phyloP scores from a whole-genome alignment of 2,113 vertebrate species.

The Cynoglossus semilaevis region DNA sequence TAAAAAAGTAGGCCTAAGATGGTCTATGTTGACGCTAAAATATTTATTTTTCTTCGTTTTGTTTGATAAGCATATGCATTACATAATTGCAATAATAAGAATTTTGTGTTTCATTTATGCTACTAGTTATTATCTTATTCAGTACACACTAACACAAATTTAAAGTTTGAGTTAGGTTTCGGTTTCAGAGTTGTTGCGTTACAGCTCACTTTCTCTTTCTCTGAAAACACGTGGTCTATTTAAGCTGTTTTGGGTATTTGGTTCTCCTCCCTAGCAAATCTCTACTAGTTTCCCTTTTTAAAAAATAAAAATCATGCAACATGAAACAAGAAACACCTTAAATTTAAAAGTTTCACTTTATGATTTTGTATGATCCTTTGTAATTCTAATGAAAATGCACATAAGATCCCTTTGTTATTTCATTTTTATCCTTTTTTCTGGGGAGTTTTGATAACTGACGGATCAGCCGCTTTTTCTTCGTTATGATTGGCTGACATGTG shows the following conservation, averaged over 20 bases:
- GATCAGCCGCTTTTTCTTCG: slow-evolving; percentile 16
- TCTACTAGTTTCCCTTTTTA: neutral
- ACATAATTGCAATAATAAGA: too few species aligned
- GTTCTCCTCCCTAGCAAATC: slow-evolving; percentile 2
- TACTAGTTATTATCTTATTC: neutral
- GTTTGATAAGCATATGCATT: too few species aligned
- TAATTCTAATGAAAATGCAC: neutral
- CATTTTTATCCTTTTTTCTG: neutral
- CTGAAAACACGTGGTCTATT: slow-evolving; percentile 66
- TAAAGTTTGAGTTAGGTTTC: slow-evolving; percentile 19
- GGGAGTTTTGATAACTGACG: fast-evolving
- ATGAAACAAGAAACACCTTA: neutral
- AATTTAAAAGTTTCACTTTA: neutral
- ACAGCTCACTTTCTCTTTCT: slow-evolving; percentile 54
- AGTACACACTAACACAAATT: neutral
- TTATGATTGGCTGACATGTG: slow-evolving; percentile 40
- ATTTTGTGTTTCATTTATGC: too few species aligned
- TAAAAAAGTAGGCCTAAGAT: too few species aligned
- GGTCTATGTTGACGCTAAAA: too few species aligned
- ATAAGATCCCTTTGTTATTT: neutral
- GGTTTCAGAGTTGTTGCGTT: slow-evolving; percentile 26
- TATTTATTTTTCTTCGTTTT: too few species aligned
- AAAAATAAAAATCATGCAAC: neutral
- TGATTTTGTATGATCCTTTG: neutral
- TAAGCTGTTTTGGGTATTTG: neutral